Percentiles rank a stretch among this genome's conserved stretches.
These are phyloP conservation scores for Numenius phaeopus DNA, from an alignment of 2,797 vertebrate genomes.

Conservation along the genomic window DNA sequence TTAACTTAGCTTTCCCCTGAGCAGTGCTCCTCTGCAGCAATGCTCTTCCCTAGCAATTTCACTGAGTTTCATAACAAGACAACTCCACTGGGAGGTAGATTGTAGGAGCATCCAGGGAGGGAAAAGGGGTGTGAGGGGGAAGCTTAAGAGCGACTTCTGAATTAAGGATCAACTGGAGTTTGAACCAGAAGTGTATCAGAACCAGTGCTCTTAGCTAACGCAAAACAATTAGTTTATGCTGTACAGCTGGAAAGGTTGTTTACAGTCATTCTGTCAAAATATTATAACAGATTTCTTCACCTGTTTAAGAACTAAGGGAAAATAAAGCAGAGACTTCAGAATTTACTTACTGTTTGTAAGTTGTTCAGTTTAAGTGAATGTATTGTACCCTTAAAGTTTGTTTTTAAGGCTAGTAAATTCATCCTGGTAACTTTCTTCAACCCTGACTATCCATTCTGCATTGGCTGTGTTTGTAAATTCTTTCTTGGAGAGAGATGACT, in stretches of 20 bases:
- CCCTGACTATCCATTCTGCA: background rate
- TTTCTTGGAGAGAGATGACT: background rate
- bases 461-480: conserved; percentile 23
- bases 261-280: background rate
- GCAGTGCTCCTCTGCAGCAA: background rate
- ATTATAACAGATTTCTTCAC: background rate
- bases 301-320: background rate
- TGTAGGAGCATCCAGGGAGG: background rate
- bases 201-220: background rate
- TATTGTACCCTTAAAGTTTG: background rate
- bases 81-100: background rate
- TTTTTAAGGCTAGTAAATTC: background rate
- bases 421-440: background rate
- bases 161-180: background rate
- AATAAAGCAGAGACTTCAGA: background rate
- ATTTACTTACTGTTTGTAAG: background rate
- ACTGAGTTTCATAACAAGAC: background rate
- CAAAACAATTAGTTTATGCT: background rate
- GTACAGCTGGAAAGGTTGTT: background rate
- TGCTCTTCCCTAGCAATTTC: background rate
- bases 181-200: background rate
- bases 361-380: background rate
- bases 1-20: background rate
- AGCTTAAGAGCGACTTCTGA: background rate
- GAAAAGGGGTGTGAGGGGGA: background rate